Base-by-base conservation (phyloP, 2,797 vertebrate species). In the Anabas testudineus region DNA sequence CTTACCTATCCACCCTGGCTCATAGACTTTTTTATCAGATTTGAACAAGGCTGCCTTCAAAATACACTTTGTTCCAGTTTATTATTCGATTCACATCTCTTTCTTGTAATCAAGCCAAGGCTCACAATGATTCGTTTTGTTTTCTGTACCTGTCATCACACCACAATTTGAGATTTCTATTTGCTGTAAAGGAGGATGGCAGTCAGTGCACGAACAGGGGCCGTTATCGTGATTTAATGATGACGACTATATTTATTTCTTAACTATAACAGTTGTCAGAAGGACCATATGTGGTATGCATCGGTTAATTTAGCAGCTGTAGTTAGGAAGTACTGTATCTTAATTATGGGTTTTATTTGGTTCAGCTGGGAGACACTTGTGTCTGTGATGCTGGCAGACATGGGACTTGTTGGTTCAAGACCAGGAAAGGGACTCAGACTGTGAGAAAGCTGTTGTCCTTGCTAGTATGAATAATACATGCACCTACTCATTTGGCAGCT, bases 401-500 rank as follows among this genome's bases (percentile, higher is more conserved):
- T 19, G 6, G 60, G 19, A 41, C 2, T 51, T 59, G 64, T 75
- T 26, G 74, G 54, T 75, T 74, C 21, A 55, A 74, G 55, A 79
- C 59, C 7, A 24, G 65, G 63, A 73, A 54, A 21, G 63, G 13
- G 63, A 63, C 53, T 73, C 42, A 9, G 59, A 30, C 72, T 78
- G 70, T 61, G 66, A 76, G 63, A 77, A 81, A 71, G 73, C 78
- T 30, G 63, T 68, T 57, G 52, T 81, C 57, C 59, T 68, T 24
- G 52, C 53, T 62, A 19, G n/a, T 59, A 57, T 81, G 74, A 86
- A 87, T 85, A 73, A 83, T 73, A 64, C 69, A 82, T 79, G 76
- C 55, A 73, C 32, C 71, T 78, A 32, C 74, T 74, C 72, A 81
- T 78, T 82, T 70, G 70, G 73, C 75, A 81, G 58, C 43, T 73